Evolutionary conservation across 1,140 invertebrate genomes (phyloP), one percentile per base, ranked within the genome.

Genomic region (Wasmannia auropunctata): DNA sequence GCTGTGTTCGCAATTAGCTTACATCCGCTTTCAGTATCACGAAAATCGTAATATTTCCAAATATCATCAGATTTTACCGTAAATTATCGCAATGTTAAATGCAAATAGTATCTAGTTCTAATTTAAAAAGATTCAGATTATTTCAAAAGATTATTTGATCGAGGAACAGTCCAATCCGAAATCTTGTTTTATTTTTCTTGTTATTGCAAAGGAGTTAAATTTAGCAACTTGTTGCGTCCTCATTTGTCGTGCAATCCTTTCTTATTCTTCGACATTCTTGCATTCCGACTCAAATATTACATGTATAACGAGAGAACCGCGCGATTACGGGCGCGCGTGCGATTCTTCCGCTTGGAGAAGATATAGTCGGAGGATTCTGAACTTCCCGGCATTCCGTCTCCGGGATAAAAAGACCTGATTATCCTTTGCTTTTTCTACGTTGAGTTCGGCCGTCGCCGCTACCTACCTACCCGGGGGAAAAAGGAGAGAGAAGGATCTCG

Each of bases 351-450:
- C 25, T 58, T 43, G 65, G 62, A 40, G 43, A 58, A 67, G 31
- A 74, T 65, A 65, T 63, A 70, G 72, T 75, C 54, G 77, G 28
- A 46, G 67, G 60, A 58, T 1, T 58, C 60, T 58, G 85, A 46
- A 70, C 70, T 77, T 60, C 25, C 67, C 56, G 51, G 63, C 69
- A 31, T 76, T 56, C 14, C 84, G 56, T 60, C 51, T 46, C 7
- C 51, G 19, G 76, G 76, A 90, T 89, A 87, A 90, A 87, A 87
- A 90, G 75, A 69, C 79, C 85, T 91, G 89, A 91, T 91, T 88
- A 91, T 91, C 81, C 84, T 87, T 89, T 90, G 85, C 79, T 89
- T 90, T 80, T 79, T 86, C 65, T 79, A 80, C 37, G 65, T n/a
- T n/a, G 58, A 46, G 81, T 87, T 88, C 83, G 22, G 58, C 60